Percentiles rank a stretch among this genome's conserved stretches.
Evolutionary conservation across 2,113 vertebrate species (phyloP).

Genomic region (Bubo bubo): DNA sequence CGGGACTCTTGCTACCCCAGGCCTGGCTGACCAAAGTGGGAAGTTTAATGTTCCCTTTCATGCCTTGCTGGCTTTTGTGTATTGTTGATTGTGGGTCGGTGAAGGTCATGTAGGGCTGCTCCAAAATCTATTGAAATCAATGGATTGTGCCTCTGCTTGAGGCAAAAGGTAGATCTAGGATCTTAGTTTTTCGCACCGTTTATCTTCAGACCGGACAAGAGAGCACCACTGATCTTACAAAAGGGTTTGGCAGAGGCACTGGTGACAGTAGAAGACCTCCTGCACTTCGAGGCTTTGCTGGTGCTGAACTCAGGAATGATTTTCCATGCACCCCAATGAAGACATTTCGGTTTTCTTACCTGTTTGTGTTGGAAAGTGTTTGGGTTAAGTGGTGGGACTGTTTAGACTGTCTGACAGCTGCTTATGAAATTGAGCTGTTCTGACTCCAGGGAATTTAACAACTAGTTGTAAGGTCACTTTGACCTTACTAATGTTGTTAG

Average conservation of each 20-base stretch:
- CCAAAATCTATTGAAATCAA: neutral
- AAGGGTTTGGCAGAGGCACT: neutral
- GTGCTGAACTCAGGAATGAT: neutral
- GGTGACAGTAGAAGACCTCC: neutral
- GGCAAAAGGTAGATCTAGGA: neutral
- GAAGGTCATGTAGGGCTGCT: neutral
- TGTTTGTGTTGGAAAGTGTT: accelerated
- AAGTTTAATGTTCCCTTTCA: neutral
- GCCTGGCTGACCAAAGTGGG: neutral
- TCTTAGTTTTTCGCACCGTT: neutral
- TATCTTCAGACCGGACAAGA: neutral
- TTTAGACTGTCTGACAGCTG: neutral
- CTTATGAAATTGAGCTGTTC: neutral
- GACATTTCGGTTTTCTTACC: neutral
- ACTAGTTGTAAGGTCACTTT: neutral
- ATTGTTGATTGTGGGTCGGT: neutral
- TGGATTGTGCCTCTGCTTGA: neutral
- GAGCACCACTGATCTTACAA: neutral
- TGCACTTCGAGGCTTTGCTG: neutral
- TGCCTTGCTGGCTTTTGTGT: neutral
- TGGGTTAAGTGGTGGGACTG: neutral
- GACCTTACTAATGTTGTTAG: neutral
- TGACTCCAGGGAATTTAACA: neutral
- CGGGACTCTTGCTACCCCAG: neutral
- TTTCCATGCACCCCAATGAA: accelerated